Conservation (phyloP, 1,140 invertebrate genomes). For the Drosophila sproati region DNA sequence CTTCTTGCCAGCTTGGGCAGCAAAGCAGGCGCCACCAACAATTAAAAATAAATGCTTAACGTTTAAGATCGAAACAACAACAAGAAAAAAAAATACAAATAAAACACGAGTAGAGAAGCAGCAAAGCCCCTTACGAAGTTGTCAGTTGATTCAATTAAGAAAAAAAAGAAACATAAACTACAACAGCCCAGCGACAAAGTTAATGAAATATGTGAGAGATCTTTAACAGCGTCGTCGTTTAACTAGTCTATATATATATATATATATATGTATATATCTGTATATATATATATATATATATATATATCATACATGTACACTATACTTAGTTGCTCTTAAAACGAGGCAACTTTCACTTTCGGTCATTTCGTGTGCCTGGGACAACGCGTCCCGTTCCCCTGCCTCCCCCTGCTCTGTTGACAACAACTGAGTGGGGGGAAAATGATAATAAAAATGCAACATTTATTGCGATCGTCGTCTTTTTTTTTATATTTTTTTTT, state of each 20-base stretch:
- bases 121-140: slow-evolving; percentile 54
- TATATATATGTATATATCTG: slow-evolving; percentile 1
- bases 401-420: slow-evolving; percentile 25
- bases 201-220: slow-evolving; percentile 55
- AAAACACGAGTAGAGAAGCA: not conserved
- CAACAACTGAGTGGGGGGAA: slow-evolving; percentile 20
- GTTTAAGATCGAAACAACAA: slow-evolving; percentile 30
- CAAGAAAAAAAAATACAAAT: slow-evolving; percentile 4
- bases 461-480: slow-evolving; percentile 64
- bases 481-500: not conserved
- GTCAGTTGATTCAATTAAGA: slow-evolving; percentile 77
- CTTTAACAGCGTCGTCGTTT: slow-evolving; percentile 39
- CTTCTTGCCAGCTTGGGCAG: slow-evolving; percentile 34
- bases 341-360: slow-evolving; percentile 80
- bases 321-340: slow-evolving; percentile 34
- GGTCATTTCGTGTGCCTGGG: slow-evolving; percentile 30
- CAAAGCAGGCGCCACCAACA: slow-evolving; percentile 69
- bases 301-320: slow-evolving; percentile 14
- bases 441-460: slow-evolving; percentile 80
- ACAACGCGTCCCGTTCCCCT: slow-evolving; percentile 17
- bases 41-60: slow-evolving; percentile 76
- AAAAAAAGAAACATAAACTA: slow-evolving; percentile 29
- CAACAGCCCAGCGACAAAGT: slow-evolving; percentile 44
- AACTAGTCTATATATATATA: not conserved
- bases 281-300: slow-evolving; percentile 4